Conservation (phyloP, 2,888 invertebrate genomes). For the Penaeus monodon region DNA sequence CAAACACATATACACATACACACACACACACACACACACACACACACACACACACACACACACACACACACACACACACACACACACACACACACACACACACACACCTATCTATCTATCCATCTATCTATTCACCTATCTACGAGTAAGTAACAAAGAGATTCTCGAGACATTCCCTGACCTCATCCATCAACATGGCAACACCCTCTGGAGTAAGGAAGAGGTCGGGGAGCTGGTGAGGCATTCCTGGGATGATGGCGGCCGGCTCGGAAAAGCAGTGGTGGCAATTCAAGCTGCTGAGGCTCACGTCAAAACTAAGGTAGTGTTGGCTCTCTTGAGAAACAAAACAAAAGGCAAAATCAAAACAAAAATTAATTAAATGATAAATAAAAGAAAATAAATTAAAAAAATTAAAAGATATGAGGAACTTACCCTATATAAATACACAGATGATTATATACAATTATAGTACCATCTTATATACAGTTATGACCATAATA, state of each 20-base stretch:
- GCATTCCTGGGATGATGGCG: slow-evolving; percentile 46
- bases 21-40: too few relatives aligned
- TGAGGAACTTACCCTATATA: background rate
- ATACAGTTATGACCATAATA: background rate
- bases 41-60: too few relatives aligned
- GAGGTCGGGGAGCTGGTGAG: slow-evolving; percentile 51
- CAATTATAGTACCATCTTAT: background rate
- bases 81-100: too few relatives aligned
- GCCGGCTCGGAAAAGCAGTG: slow-evolving; percentile 37
- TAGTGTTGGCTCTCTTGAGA: slow-evolving; percentile 26
- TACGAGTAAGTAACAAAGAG: background rate
- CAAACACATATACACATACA: too few relatives aligned
- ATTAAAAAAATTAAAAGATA: background rate
- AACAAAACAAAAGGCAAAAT: too few relatives aligned
- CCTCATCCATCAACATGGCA: slow-evolving; percentile 37
- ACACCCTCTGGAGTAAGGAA: slow-evolving; percentile 52
- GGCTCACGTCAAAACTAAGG: slow-evolving; percentile 44
- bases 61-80: too few relatives aligned
- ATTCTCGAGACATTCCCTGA: background rate
- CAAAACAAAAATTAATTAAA: too few relatives aligned
- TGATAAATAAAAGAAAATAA: too few relatives aligned
- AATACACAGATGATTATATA: too few relatives aligned
- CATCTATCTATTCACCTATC: background rate
- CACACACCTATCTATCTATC: background rate
- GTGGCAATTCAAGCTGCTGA: slow-evolving; percentile 40